phyloP scores from a whole-genome alignment of 2,113 vertebrate genomes.

The Limnothrissa miodon region DNA sequence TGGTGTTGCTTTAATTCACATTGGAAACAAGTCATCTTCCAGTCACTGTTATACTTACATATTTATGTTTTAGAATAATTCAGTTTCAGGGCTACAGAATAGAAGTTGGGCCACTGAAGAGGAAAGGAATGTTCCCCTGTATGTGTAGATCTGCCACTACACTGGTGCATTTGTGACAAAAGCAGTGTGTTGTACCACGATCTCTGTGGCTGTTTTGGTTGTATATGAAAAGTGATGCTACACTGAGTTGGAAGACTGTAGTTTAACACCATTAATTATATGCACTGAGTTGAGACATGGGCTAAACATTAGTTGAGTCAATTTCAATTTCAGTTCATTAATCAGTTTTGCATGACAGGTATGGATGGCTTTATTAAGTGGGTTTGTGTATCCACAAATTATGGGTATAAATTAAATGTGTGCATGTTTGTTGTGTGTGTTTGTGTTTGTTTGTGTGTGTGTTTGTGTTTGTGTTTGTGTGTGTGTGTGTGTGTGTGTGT shows the following conservation, averaged over 20 bases:
- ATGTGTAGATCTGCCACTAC: not conserved
- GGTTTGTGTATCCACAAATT: not conserved
- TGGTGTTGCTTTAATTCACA: no score
- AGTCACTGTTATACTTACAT: not conserved
- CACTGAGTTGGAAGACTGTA: not conserved
- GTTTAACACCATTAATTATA: not conserved
- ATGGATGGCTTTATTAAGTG: not conserved
- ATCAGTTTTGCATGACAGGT: not conserved
- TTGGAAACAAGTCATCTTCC: not conserved
- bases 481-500: not conserved
- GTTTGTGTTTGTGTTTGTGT: slow-evolving; percentile 1
- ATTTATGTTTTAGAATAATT: not conserved
- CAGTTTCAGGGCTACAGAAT: not conserved
- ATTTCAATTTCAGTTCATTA: no score
- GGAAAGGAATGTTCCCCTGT: not conserved
- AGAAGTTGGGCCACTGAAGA: not conserved
- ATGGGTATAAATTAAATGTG: not conserved
- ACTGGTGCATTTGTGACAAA: not conserved
- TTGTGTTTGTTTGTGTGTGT: not conserved
- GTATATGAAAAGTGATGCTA: not conserved
- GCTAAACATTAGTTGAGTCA: not conserved
- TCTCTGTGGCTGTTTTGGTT: not conserved
- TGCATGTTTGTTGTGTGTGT: not conserved
- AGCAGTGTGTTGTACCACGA: not conserved
- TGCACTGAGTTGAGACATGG: not conserved